Base-by-base conservation (phyloP, 2,113 vertebrate species). In the Oncorhynchus masou region DNA sequence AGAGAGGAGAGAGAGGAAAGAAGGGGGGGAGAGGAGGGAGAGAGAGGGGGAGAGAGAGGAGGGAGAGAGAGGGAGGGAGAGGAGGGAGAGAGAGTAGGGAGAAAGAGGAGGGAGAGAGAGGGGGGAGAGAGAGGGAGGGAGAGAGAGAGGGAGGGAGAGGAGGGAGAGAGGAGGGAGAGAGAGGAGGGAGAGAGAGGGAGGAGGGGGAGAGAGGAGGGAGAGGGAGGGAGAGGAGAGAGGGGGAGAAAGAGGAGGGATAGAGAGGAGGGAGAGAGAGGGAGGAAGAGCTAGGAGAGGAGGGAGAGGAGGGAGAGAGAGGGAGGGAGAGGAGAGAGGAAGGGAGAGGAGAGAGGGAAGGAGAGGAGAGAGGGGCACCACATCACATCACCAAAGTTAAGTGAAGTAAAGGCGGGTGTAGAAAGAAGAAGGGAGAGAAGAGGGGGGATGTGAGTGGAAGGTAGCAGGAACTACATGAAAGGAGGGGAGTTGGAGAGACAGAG, bases 391-490 rank as follows among this genome's bases (percentile, higher is more conserved):
- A 71, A 49, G 45, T 22, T 87, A 88, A 88, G 79, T 60, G 76
- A 84, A 79, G 83, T 83, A 79, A 86, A 86, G 88, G 86, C 79
- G 80, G 75, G 70, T 75, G 84, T 86, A 81, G 83, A 9, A 45
- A 9, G 9, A 45, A 57, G 27, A 27, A 27, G 27, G 27, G 62
- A 48, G 59, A 24, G 25, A 74, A 24, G 34, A 31, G 80, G 59
- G 31, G 27, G 20, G 70, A 29, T 27, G 31, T 24, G 34, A 34
- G 51, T 49, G 39, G 29, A 20, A 54, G 75, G 83, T 84, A 79
- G 22, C 83, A 85, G 83, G 83, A 88, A 83, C 82, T 77, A 86
- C 85, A 91, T 92, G 82, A 90, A 90, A 90, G 45, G 78, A 86
- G 78, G 76, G 79, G 83, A 73, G 81, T 76, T 48, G 78, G 79